phyloP scores from a whole-genome alignment of 2,888 invertebrate species.

The Tiphia femorata region DNA sequence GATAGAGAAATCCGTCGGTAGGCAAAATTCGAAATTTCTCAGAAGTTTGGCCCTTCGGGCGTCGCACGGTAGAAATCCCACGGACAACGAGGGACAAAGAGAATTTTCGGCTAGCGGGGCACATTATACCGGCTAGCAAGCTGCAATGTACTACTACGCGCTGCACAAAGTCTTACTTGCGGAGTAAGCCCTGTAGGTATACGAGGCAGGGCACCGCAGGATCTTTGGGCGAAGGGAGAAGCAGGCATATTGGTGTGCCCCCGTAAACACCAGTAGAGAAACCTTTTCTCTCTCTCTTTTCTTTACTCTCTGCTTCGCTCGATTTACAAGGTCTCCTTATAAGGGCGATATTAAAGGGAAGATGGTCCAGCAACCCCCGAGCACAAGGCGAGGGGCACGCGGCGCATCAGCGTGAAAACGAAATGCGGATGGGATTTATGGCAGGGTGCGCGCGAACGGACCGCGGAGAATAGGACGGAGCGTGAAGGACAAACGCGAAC shows the following conservation, averaged over 20 bases:
- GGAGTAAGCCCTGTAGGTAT: background rate
- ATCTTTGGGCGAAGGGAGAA: too few relatives aligned
- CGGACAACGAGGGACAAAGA: constrained; percentile 60
- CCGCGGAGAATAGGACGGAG: constrained; percentile 24
- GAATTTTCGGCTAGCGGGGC: constrained; percentile 52
- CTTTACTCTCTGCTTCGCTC: background rate
- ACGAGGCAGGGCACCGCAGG: too few relatives aligned
- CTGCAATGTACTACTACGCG: constrained; percentile 24
- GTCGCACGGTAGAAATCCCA: constrained; percentile 43
- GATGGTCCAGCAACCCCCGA: constrained; percentile 42
- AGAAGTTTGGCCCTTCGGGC: constrained; percentile 33
- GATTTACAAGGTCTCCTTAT: background rate
- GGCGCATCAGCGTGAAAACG: constrained; percentile 24
- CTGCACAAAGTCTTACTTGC: background rate
- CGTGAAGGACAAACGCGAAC: constrained; percentile 29
- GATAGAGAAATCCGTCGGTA: constrained; percentile 21
- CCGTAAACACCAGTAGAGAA: background rate
- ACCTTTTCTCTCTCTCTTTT: background rate
- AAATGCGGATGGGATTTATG: constrained; percentile 21
- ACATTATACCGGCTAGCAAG: constrained; percentile 53
- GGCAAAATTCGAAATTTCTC: constrained; percentile 47
- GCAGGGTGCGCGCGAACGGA: constrained; percentile 10
- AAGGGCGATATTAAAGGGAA: constrained; percentile 50
- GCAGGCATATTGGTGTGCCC: too few relatives aligned
- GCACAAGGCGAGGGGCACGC: constrained; percentile 20